phyloP scores from a whole-genome alignment of 2,888 invertebrate genomes.

The Argyresthia albistria region DNA sequence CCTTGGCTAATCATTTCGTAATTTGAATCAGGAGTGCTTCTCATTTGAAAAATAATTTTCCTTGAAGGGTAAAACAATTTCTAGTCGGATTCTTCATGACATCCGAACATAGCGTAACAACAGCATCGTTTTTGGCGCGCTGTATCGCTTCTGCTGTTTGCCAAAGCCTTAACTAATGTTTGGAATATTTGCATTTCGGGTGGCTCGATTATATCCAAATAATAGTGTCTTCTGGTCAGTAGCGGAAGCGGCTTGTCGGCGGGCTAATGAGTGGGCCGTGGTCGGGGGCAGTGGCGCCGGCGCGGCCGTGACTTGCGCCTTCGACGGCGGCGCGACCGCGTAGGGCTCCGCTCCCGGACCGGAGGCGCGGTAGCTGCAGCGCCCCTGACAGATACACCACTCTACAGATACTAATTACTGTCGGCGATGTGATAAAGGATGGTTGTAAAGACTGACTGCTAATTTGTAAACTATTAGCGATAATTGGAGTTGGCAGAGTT shows the following conservation, averaged over 20 bases:
- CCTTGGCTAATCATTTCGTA: too few relatives aligned
- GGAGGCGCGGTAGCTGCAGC: not conserved
- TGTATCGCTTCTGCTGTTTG: not conserved
- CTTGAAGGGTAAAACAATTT: too few relatives aligned
- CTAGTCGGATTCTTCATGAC: too few relatives aligned
- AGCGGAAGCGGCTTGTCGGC: conserved; percentile 26
- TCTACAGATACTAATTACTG: too few relatives aligned
- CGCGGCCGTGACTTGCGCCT: conserved; percentile 55
- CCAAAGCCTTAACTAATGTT: not conserved
- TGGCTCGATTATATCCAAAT: conserved; percentile 3
- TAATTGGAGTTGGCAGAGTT: not conserved
- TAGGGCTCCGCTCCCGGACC: not conserved
- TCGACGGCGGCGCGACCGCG: not conserved
- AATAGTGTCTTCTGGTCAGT: conserved; percentile 1
- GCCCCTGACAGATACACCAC: too few relatives aligned
- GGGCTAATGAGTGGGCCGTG: conserved; percentile 43
- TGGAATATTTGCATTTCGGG: conserved; percentile 5
- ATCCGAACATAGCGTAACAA: too few relatives aligned
- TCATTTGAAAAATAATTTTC: too few relatives aligned
- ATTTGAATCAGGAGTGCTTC: too few relatives aligned
- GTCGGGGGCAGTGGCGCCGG: conserved; percentile 9
- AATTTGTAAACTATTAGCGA: too few relatives aligned
- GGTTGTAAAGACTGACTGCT: too few relatives aligned
- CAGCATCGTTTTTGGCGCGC: not conserved
- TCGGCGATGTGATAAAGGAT: too few relatives aligned